Base-by-base conservation (phyloP, 2,113 vertebrate genomes). In the Donacobius atricapilla region DNA sequence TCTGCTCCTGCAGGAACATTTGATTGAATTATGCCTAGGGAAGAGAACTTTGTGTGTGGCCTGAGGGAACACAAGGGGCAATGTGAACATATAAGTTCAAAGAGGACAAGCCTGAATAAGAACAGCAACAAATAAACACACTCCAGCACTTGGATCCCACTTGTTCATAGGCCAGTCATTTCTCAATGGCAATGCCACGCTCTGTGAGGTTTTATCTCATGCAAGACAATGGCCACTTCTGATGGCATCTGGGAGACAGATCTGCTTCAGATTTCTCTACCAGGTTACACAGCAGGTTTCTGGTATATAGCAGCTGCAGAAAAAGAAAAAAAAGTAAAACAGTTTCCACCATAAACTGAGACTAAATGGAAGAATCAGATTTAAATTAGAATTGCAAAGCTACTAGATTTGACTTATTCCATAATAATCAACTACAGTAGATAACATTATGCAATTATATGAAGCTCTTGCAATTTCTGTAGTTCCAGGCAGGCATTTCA, bases 181-280 rank as follows among this genome's bases (percentile, higher is more conserved):
- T 63, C 68, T 72, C 58, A 77, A 1, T 0, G 0, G 14, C 45
- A 47, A 8, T 61, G 37, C 31, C 54, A 72, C 21, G 18, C 3
- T 56, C 50, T 35, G 24, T 61, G 79, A 64, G 27, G 8, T 12
- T 70, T 81, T 69, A 31, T 61, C 50, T 78, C 17, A 22, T 16
- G 57, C n/a, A 65, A 77, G 50, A 9, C 11, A 44, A 14, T 25
- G 11, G 8, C 24, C 27, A 3, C 44, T 37, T 30, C 33, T 66
- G 30, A 37, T n/a, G 25, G 12, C 30, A 50, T 63, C 18, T 33
- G 18, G 17, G 44, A 71, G 33, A 35, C 15, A 71, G 7, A 47
- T 31, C 35, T 79, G 39, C 27, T 90, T 42, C 68, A 90, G 24
- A 18, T 93, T 68, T 58, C 3, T 6, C 35, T 51, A 5, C 23